Evolutionary conservation across 2,113 vertebrate genomes (phyloP).

Genomic region (Trichechus manatus): DNA sequence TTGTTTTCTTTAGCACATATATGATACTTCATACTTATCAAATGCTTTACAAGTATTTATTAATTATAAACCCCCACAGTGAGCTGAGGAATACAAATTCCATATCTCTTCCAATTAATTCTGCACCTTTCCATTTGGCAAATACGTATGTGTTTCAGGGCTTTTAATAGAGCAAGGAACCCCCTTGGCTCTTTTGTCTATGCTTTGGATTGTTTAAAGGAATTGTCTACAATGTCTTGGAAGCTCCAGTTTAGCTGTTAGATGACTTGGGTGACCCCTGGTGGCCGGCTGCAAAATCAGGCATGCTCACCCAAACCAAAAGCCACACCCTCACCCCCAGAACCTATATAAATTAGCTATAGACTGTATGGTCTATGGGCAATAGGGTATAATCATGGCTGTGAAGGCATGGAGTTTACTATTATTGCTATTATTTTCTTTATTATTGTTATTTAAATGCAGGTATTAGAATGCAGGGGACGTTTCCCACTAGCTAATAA

Average conservation of each 20-base stretch:
- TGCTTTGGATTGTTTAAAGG: slow-evolving; percentile 74
- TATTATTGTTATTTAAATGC: slow-evolving; percentile 82
- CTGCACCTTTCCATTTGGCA: slow-evolving; percentile 78
- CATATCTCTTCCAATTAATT: slow-evolving; percentile 83
- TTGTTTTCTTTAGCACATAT: slow-evolving; percentile 62
- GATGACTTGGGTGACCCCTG: slow-evolving; percentile 79
- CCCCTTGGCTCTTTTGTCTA: slow-evolving; percentile 82
- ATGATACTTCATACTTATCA: slow-evolving; percentile 56
- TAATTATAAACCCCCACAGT: slow-evolving; percentile 77
- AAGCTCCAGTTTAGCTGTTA: not conserved
- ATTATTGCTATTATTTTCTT: slow-evolving; percentile 77
- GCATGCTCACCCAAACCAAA: not conserved
- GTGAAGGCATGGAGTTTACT: slow-evolving; percentile 63
- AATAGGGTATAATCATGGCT: slow-evolving; percentile 72
- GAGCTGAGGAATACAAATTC: slow-evolving; percentile 69
- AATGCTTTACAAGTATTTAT: slow-evolving; percentile 80
- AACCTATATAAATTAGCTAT: not conserved
- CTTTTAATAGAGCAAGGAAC: slow-evolving; percentile 79
- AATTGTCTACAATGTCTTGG: slow-evolving; percentile 25
- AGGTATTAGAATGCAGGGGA: slow-evolving; percentile 77
- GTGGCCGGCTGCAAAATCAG: slow-evolving; percentile 33
- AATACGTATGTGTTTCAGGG: slow-evolving; percentile 67
- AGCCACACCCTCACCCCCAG: not conserved
- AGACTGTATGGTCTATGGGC: slow-evolving; percentile 25
- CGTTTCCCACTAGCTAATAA: slow-evolving; percentile 81